Percentiles rank a stretch among this genome's conserved stretches.
Evolutionary conservation across 2,113 vertebrate genomes (phyloP).

Genomic region (Sminthopsis crassicaudata): DNA sequence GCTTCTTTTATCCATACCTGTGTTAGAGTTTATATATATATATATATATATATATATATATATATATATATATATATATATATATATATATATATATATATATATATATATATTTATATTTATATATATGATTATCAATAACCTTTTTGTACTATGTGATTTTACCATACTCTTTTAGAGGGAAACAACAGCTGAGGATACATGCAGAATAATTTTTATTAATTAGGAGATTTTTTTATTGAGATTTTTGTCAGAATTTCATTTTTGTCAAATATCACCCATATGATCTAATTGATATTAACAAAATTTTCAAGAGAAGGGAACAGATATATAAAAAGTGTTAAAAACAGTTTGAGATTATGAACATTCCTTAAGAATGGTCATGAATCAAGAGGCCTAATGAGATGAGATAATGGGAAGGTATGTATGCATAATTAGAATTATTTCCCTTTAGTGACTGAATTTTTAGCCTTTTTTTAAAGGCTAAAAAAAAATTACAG

Average conservation of each 20-base stretch:
- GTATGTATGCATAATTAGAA: neutral
- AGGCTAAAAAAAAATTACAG: conserved; percentile 46
- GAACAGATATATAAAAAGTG: no score
- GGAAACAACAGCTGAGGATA: no score
- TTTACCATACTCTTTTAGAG: neutral
- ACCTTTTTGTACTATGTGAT: neutral
- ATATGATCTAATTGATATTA: neutral
- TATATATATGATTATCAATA: neutral
- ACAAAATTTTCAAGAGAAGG: no score
- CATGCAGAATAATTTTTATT: neutral
- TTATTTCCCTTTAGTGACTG: neutral
- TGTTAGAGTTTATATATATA: neutral
- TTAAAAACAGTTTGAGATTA: neutral
- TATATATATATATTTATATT: neutral
- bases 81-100: no score
- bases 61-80: neutral
- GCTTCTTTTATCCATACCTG: neutral
- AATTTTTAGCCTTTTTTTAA: neutral
- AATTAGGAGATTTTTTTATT: neutral
- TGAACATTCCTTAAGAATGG: neutral
- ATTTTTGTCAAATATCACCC: neutral
- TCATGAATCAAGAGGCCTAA: neutral
- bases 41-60: no score
- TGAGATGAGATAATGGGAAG: neutral
- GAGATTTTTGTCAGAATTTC: neutral